Percentiles rank a stretch among this genome's conserved stretches.
These are phyloP conservation scores for Chelonia mydas DNA, from an alignment of 2,797 vertebrate species.

Conservation along the genomic window DNA sequence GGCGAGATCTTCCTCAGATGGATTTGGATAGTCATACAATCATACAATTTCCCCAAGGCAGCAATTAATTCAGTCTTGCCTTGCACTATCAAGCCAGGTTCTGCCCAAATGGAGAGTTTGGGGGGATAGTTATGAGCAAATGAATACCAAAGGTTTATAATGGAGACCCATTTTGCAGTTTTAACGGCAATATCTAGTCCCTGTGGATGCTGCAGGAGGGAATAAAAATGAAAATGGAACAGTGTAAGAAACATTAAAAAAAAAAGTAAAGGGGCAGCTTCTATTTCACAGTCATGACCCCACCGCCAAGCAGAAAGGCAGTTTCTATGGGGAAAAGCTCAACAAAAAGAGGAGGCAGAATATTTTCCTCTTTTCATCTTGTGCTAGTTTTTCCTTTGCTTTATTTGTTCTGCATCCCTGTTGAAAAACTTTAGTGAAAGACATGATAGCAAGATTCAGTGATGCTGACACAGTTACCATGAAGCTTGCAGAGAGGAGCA, in stretches of 20 bases:
- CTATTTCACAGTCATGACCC: neutral
- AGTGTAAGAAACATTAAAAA: neutral
- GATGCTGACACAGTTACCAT: neutral
- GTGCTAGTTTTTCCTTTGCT: neutral
- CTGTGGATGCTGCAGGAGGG: neutral
- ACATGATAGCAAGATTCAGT: neutral
- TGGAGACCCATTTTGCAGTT: neutral
- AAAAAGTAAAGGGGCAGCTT: neutral
- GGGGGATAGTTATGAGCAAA: neutral
- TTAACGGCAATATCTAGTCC: neutral
- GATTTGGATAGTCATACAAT: neutral
- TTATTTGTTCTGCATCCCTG: neutral
- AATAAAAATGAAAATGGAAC: neutral
- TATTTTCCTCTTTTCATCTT: neutral
- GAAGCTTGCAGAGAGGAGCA: neutral
- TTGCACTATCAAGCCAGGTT: neutral
- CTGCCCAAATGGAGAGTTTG: neutral
- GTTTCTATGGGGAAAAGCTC: neutral
- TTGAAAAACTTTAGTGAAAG: neutral
- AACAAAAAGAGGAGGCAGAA: neutral
- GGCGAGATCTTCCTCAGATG: accelerated
- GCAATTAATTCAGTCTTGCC: neutral
- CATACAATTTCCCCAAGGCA: neutral
- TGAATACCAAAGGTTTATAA: neutral
- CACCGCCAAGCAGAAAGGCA: neutral